Evolutionary conservation across 2,888 invertebrate species (phyloP).

Genomic region (Galeopsomyia nigrocyanea): DNA sequence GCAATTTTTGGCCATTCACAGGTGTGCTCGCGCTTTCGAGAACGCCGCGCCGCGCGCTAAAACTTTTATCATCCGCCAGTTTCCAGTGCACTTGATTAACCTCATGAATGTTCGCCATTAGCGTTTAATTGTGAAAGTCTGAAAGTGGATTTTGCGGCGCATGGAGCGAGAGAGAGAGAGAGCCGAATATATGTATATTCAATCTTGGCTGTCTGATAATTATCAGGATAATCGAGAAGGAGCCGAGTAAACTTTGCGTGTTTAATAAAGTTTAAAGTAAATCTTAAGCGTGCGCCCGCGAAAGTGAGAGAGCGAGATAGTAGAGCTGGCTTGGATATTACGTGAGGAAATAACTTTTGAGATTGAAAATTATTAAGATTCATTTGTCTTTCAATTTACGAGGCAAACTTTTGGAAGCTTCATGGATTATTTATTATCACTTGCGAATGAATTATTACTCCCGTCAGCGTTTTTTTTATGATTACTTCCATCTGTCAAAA

Average conservation of each 20-base stretch:
- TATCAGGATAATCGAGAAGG: constrained; percentile 17
- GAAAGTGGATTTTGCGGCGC: constrained; percentile 15
- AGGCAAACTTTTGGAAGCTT: background rate
- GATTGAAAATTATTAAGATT: background rate
- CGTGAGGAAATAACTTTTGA: constrained; percentile 13
- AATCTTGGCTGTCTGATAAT: constrained; percentile 13
- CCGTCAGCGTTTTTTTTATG: no score
- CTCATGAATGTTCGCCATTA: no score
- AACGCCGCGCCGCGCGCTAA: no score
- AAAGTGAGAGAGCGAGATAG: background rate
- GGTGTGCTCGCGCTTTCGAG: no score
- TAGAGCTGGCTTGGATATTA: constrained; percentile 13
- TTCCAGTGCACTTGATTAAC: no score
- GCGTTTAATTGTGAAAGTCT: background rate
- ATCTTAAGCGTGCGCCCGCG: constrained; percentile 1
- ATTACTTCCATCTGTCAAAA: no score
- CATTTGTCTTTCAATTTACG: constrained; percentile 21
- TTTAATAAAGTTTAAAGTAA: constrained; percentile 30
- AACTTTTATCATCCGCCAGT: no score
- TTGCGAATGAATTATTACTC: background rate
- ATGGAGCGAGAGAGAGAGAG: background rate
- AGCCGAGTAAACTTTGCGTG: constrained; percentile 19
- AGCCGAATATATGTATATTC: constrained; percentile 8
- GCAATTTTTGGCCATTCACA: no score
- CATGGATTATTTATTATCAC: constrained; percentile 9